These are phyloP conservation scores for Xylocampa areola DNA, from an alignment of 2,888 invertebrate genomes.

Conservation along the genomic window DNA sequence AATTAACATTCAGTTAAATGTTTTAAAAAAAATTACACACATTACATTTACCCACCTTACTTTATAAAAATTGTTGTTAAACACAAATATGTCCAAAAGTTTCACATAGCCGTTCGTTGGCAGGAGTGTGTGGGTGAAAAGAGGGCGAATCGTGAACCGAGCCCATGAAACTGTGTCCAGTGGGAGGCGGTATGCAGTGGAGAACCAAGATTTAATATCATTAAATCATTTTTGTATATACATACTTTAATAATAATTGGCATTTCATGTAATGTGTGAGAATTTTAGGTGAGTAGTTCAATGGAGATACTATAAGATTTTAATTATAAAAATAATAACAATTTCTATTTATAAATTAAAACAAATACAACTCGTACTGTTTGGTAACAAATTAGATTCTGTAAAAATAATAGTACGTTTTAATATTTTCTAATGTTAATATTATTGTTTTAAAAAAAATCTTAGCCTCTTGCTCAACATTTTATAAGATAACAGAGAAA, in stretches of 20 bases:
- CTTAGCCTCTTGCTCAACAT: not conserved
- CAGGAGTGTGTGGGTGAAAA: slow-evolving; percentile 62
- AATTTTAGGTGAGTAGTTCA: too few species aligned
- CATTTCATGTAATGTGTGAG: too few species aligned
- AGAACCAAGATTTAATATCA: slow-evolving; percentile 38
- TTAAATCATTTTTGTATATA: not conserved
- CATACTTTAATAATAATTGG: slow-evolving; percentile 1
- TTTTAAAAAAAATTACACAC: not conserved
- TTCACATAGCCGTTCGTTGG: slow-evolving; percentile 41
- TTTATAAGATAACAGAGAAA: not conserved
- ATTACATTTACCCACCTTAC: not conserved
- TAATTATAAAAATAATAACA: too few species aligned
- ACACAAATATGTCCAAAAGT: slow-evolving; percentile 27
- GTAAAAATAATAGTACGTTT: too few species aligned
- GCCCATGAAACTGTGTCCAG: slow-evolving; percentile 70
- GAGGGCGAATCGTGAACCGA: slow-evolving; percentile 62
- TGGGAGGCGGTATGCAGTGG: slow-evolving; percentile 45
- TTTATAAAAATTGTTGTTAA: slow-evolving; percentile 8
- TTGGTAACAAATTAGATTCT: too few species aligned
- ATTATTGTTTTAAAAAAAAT: too few species aligned
- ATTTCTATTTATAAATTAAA: too few species aligned
- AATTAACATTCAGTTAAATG: not conserved
- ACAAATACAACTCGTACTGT: too few species aligned
- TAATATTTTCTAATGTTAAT: too few species aligned
- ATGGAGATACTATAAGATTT: too few species aligned